These are phyloP conservation scores for Chlorops oryzae DNA, from an alignment of 1,140 invertebrate species.

Conservation along the genomic window DNA sequence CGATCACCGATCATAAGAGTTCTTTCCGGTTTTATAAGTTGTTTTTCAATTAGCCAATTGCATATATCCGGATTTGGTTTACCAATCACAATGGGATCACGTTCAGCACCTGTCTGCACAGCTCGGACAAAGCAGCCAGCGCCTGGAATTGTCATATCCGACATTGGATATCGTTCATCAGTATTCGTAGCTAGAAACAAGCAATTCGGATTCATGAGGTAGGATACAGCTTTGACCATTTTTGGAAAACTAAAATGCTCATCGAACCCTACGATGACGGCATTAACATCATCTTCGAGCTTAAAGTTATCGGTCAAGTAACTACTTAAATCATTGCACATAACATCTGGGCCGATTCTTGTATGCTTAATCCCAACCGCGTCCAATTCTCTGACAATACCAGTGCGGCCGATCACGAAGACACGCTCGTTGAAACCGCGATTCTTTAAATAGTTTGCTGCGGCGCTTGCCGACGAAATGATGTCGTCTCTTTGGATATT, in stretches of 20 bases:
- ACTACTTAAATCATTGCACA: constrained; percentile 33
- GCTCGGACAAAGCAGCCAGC: constrained; percentile 80
- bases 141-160: constrained; percentile 56
- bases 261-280: constrained; percentile 94
- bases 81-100: constrained; percentile 77
- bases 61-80: constrained; percentile 59
- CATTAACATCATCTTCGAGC: constrained; percentile 70
- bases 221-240: constrained; percentile 82
- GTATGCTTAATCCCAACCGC: constrained; percentile 66
- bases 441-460: constrained; percentile 72
- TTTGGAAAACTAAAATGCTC: constrained; percentile 86
- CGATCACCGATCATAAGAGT: constrained; percentile 94
- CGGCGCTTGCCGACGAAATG: constrained; percentile 75
- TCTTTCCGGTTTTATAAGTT: constrained; percentile 66
- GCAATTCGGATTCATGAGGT: constrained; percentile 68
- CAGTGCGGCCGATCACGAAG: constrained; percentile 78
- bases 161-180: constrained; percentile 72
- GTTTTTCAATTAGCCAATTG: constrained; percentile 38
- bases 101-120: constrained; percentile 72
- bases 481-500: constrained; percentile 68
- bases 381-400: constrained; percentile 75
- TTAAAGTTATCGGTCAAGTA: constrained; percentile 50
- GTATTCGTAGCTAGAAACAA: constrained; percentile 91
- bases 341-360: constrained; percentile 57
- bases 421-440: constrained; percentile 73